These are phyloP conservation scores for Rhinolophus sinicus DNA, from an alignment of 2,113 vertebrate genomes.

Conservation along the genomic window DNA sequence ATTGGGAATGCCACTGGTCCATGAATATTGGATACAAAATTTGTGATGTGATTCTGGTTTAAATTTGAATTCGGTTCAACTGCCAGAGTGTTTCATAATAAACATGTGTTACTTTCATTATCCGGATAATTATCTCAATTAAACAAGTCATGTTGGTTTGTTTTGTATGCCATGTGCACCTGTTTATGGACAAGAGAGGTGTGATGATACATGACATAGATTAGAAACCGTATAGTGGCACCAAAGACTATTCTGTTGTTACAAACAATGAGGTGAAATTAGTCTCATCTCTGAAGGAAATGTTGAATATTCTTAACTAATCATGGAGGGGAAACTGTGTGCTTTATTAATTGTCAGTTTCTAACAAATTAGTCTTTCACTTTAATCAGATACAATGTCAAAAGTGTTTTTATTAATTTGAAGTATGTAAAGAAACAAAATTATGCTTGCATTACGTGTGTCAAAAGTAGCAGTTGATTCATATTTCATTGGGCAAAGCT, in stretches of 20 bases:
- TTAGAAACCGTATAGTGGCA: neutral
- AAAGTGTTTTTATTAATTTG: conserved; percentile 12
- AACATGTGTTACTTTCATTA: conserved; percentile 30
- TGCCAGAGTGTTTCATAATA: neutral
- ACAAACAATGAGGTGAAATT: neutral
- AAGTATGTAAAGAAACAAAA: conserved; percentile 47
- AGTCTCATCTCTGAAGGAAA: neutral
- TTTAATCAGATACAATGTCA: conserved; percentile 18
- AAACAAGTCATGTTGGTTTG: neutral
- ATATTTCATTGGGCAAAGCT: neutral
- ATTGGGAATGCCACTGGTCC: neutral
- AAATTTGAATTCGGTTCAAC: neutral
- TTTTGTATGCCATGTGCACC: neutral
- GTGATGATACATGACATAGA: neutral
- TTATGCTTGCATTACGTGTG: neutral
- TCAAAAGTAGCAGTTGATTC: conserved; percentile 42
- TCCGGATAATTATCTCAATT: neutral
- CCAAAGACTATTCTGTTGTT: neutral
- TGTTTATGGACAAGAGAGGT: neutral
- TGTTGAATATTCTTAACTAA: neutral
- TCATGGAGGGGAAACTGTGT: neutral
- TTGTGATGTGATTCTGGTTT: conserved; percentile 26
- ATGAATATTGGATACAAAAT: neutral
- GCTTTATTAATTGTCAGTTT: neutral
- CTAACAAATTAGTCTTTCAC: neutral